A percentile compares a stretch with the other conserved stretches of the same genome.
These are phyloP conservation scores for Solen grandis DNA, from an alignment of 1,140 invertebrate species.

Conservation along the genomic window DNA sequence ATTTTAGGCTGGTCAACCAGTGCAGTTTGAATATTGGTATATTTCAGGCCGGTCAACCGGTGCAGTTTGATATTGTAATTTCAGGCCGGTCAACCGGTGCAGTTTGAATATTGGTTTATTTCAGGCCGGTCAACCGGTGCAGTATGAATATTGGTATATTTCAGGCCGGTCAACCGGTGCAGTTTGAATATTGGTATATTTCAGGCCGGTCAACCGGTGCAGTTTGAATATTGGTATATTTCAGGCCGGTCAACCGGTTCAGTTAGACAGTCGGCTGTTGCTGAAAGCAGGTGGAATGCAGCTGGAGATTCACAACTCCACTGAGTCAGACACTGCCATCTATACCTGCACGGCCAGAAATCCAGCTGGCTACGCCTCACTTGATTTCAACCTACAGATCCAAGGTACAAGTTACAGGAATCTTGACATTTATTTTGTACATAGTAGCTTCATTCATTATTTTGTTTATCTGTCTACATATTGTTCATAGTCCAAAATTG, in stretches of 20 bases:
- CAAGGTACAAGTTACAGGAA: too few species aligned
- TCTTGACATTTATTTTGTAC: too few species aligned
- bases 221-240: neutral
- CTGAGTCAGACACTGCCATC: conserved; percentile 75
- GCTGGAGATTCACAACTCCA: conserved; percentile 77
- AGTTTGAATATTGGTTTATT: too few species aligned
- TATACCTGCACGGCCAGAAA: conserved; percentile 82
- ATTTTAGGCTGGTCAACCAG: too few species aligned
- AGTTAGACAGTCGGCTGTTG: conserved; percentile 41
- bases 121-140: neutral
- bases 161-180: conserved; percentile 1
- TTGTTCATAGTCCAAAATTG: too few species aligned
- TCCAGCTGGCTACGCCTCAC: conserved; percentile 76
- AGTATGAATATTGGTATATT: neutral
- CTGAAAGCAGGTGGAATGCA: conserved; percentile 60
- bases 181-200: too few species aligned
- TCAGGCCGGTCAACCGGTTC: conserved; percentile 4
- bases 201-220: too few species aligned
- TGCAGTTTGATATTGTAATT: conserved; percentile 49
- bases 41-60: neutral
- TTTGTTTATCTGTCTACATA: too few species aligned
- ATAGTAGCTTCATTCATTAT: too few species aligned
- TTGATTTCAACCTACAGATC: conserved; percentile 75
- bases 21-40: neutral
- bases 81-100: too few species aligned